These are phyloP conservation scores for Odontomachus brunneus DNA, from an alignment of 1,140 invertebrate species.

Conservation along the genomic window DNA sequence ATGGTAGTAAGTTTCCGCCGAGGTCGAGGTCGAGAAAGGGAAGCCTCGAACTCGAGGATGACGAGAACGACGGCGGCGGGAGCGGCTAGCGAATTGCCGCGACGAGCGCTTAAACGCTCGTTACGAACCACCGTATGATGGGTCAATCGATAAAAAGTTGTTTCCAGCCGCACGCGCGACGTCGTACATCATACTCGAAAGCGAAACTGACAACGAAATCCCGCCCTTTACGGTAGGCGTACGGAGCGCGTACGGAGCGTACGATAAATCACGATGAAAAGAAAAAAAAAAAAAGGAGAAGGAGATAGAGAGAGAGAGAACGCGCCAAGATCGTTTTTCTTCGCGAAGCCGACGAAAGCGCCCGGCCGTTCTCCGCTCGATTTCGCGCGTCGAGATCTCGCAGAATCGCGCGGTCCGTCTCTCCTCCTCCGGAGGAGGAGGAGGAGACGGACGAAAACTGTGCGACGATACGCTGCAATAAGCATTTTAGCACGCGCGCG, in stretches of 20 bases:
- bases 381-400: constrained; percentile 53
- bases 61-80: background rate
- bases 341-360: constrained; percentile 56
- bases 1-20: constrained; percentile 25
- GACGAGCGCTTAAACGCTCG: constrained; percentile 46
- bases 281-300: background rate
- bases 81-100: constrained; percentile 32
- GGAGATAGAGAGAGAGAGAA: background rate
- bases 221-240: constrained; percentile 52
- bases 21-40: constrained; percentile 12
- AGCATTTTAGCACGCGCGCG: constrained; percentile 42
- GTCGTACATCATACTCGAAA: constrained; percentile 71
- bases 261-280: constrained; percentile 69
- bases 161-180: constrained; percentile 23
- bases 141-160: constrained; percentile 65
- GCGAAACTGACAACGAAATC: constrained; percentile 73
- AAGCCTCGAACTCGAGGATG: background rate
- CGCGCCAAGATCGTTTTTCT: constrained; percentile 43
- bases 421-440: too few species aligned
- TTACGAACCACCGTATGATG: constrained; percentile 51
- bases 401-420: constrained; percentile 50
- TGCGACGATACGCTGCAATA: constrained; percentile 56
- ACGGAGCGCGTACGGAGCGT: constrained; percentile 52
- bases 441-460: background rate
- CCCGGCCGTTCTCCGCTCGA: constrained; percentile 49